These are phyloP conservation scores for Paraescarpia echinospica DNA, from an alignment of 1,140 invertebrate species.

Conservation along the genomic window DNA sequence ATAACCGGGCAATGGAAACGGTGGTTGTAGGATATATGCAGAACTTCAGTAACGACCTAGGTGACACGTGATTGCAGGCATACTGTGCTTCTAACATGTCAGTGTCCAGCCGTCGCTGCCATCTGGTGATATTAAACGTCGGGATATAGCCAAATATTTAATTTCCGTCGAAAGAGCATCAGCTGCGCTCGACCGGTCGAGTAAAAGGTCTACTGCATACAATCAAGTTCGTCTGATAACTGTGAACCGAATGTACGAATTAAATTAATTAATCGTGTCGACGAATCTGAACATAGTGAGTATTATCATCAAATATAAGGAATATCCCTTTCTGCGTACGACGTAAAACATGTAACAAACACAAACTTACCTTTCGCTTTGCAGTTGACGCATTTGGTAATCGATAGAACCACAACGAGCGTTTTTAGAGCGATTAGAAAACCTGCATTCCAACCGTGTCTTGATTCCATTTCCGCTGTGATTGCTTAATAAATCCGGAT, in stretches of 20 bases:
- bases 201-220: neutral
- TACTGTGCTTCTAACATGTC: neutral
- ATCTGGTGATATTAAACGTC: neutral
- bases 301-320: neutral
- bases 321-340: neutral
- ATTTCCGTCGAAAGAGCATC: neutral
- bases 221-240: neutral
- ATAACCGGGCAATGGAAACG: neutral
- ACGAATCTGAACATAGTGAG: neutral
- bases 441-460: neutral
- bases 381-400: neutral
- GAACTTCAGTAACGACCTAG: neutral
- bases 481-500: neutral
- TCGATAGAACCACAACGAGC: neutral
- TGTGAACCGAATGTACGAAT: neutral
- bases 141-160: neutral
- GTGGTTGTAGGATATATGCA: neutral
- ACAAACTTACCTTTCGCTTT: neutral
- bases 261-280: neutral
- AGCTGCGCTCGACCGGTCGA: neutral
- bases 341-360: neutral
- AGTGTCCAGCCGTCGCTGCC: neutral
- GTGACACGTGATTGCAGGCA: neutral
- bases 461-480: neutral
- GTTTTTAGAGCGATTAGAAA: neutral